phyloP scores from a whole-genome alignment of 2,113 vertebrate species.

The Zosterops borbonicus region DNA sequence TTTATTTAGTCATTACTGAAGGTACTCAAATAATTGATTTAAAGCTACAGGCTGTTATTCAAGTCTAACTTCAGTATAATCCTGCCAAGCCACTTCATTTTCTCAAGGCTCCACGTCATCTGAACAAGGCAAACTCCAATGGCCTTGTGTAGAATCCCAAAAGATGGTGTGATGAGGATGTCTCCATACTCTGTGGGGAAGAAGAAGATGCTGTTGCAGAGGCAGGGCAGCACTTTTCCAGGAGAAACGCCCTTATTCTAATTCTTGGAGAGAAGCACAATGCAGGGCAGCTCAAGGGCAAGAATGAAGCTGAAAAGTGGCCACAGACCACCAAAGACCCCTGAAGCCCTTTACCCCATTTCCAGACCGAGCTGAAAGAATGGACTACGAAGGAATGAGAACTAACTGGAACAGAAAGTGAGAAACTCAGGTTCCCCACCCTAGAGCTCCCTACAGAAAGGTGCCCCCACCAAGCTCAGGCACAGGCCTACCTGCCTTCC shows the following conservation, averaged over 20 bases:
- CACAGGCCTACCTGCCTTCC: not conserved
- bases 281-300: not conserved
- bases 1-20: not conserved
- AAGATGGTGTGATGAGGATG: not conserved
- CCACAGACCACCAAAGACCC: not conserved
- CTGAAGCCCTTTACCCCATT: not conserved
- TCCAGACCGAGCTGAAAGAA: not conserved
- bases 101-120: not conserved
- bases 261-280: not conserved
- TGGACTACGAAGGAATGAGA: too few relatives aligned
- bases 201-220: not conserved
- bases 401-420: not conserved
- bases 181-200: not conserved
- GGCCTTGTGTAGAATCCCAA: not conserved
- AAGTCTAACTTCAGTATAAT: not conserved
- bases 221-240: not conserved
- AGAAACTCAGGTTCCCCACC: not conserved
- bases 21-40: not conserved
- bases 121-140: not conserved
- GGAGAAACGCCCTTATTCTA: not conserved
- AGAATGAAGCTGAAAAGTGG: not conserved
- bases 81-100: not conserved
- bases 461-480: not conserved
- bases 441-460: not conserved
- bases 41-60: not conserved